Evolutionary conservation across 2,113 vertebrate species (phyloP).

Genomic region (Aspidoscelis tigris): DNA sequence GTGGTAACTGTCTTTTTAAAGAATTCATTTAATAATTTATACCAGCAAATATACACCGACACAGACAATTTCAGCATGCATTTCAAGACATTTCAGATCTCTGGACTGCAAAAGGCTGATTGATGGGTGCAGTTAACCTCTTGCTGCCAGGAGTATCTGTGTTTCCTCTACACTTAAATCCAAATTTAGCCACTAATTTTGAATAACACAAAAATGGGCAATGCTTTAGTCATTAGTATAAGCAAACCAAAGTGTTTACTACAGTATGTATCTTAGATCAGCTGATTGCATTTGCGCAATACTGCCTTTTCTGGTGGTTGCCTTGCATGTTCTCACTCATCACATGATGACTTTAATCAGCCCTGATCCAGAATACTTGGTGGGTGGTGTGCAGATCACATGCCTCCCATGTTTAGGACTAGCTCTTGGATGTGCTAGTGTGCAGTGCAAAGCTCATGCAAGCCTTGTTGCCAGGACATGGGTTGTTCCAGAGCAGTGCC

Average conservation of each 20-base stretch:
- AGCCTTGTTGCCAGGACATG: too few species aligned
- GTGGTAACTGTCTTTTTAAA: slow-evolving; percentile 38
- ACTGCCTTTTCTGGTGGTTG: not conserved
- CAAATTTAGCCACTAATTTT: slow-evolving; percentile 35
- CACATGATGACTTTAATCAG: not conserved
- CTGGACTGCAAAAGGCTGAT: not conserved
- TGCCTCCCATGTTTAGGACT: too few species aligned
- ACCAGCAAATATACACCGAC: slow-evolving; percentile 32
- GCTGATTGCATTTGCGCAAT: not conserved
- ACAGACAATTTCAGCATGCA: slow-evolving; percentile 22
- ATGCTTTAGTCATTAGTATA: slow-evolving; percentile 39
- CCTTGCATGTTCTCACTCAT: not conserved
- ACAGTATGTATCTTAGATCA: not conserved
- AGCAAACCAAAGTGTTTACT: slow-evolving; percentile 29
- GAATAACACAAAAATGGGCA: slow-evolving; percentile 8
- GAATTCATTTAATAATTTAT: slow-evolving; percentile 44
- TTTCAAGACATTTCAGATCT: slow-evolving; percentile 10
- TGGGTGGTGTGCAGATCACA: too few species aligned
- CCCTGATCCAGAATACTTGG: too few species aligned
- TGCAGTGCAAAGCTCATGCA: too few species aligned
- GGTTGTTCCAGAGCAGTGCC: too few species aligned
- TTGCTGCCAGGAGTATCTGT: not conserved
- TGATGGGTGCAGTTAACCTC: slow-evolving; percentile 1
- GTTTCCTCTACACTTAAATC: not conserved
- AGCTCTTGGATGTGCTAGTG: too few species aligned